Evolutionary conservation across 2,113 vertebrate genomes (phyloP).

Genomic region (Myotis yumanensis): DNA sequence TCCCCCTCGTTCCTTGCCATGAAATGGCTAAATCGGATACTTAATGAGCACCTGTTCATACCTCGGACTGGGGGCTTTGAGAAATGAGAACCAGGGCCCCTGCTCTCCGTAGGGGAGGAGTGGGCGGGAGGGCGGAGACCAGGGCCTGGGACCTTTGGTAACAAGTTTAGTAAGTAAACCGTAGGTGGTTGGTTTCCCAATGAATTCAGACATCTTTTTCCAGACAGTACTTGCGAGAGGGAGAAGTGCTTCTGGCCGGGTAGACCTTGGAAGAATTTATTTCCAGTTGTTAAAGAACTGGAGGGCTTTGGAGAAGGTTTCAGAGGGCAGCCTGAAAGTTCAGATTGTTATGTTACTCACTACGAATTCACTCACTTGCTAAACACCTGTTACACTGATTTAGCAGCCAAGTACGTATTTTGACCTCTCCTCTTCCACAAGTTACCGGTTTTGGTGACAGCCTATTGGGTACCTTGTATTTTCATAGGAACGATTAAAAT

Average conservation of each 20-base stretch:
- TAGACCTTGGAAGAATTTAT: neutral
- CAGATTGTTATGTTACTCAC: neutral
- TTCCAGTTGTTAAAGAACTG: neutral
- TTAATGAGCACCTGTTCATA: neutral
- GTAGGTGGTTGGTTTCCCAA: neutral
- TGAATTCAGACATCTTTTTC: neutral
- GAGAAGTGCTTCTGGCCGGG: neutral
- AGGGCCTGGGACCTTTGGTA: neutral
- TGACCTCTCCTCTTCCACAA: neutral
- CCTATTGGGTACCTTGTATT: neutral
- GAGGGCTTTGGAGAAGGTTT: neutral
- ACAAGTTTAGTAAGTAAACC: neutral
- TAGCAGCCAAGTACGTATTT: neutral
- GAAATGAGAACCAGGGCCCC: neutral
- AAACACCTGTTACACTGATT: neutral
- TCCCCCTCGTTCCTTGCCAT: neutral
- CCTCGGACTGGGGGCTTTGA: neutral
- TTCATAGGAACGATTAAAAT: neutral
- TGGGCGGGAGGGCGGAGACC: neutral
- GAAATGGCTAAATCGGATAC: neutral
- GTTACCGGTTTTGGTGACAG: neutral
- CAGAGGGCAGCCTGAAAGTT: neutral
- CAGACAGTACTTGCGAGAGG: neutral
- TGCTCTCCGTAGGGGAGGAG: neutral
- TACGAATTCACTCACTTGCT: neutral